Evolutionary conservation across 2,888 invertebrate genomes (phyloP), one percentile per base, ranked within the genome.

Genomic region (Dysmachus trigonus): DNA sequence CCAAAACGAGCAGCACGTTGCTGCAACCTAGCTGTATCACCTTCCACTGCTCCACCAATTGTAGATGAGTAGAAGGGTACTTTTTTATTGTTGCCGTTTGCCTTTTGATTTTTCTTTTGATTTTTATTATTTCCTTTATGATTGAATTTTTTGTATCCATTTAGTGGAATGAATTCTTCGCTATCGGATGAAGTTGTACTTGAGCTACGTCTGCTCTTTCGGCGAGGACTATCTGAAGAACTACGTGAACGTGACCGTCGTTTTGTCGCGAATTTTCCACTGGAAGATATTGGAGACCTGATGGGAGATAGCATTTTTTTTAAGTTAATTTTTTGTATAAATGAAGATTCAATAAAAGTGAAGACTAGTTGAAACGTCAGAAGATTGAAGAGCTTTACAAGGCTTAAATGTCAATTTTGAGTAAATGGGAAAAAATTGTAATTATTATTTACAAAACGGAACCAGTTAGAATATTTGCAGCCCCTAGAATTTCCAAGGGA

Each of bases 1-100:
- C 91, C 91, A 93, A 98, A 98, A 89, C 98, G 94, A 87, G 97
- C 98, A 81, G 98, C 98, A 89, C 98, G 94, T 91, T 97, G 97
- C 91, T 96, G 96, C 89, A 98, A 93, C 89, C 96, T 94, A 90
- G 96, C 96, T 88, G 95, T 94, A 92, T 96, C 96, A 89, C 95
- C 96, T 90, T 95, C 95, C 89, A 95, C 93, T 90, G 94, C 94
- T 89, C 95, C 93, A 88, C 93, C 94, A 91, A 94, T 92, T 91
- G 96, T 95, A 87, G 94, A 94, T 86, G 95, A 94, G 91, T 95
- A 95, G 91, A 95, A 95, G 89, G 93, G 93, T 13, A 88, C 88
- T 89, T 93, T 93, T 90, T 91, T 93, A 91, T 87, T 86, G 41
- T 89, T 89, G 6, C 86, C 88, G 88, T 88, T 77, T 38, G 88